phyloP scores from a whole-genome alignment of 2,888 invertebrate genomes.

The Acanthosepion esculentum region DNA sequence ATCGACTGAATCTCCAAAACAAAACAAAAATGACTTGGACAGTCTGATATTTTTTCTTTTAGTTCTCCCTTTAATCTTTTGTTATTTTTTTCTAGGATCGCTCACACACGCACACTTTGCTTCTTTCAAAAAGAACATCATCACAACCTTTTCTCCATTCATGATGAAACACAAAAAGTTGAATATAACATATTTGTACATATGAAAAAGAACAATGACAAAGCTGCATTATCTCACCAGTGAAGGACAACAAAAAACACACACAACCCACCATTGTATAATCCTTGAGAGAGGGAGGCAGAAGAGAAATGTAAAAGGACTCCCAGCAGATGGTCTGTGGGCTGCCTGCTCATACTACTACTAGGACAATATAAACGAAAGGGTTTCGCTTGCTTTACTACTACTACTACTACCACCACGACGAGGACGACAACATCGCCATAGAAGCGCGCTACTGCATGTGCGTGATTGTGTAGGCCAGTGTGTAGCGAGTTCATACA shows the following conservation, averaged over 20 bases:
- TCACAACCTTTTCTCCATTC: not conserved
- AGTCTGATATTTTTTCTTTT: no score
- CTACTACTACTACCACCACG: not conserved
- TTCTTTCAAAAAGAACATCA: no score
- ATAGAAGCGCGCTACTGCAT: not conserved
- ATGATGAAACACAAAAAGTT: not conserved
- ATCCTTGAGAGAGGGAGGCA: conserved; percentile 33
- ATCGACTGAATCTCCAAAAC: no score
- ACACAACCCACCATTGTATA: conserved; percentile 33
- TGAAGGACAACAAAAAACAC: conserved; percentile 33
- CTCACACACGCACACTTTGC: no score
- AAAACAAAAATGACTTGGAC: no score
- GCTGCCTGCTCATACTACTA: conserved; percentile 11
- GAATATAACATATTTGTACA: conserved; percentile 21
- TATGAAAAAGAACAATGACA: conserved; percentile 18
- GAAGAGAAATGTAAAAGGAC: conserved; percentile 33
- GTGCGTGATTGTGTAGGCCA: no score
- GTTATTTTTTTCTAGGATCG: no score
- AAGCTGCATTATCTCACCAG: not conserved
- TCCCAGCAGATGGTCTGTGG: not conserved
- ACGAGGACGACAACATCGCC: not conserved
- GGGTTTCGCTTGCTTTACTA: not conserved
- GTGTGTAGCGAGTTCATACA: not conserved
- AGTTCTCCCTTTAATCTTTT: no score
- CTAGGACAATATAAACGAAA: not conserved